phyloP scores from a whole-genome alignment of 2,888 invertebrate species.

The Dicyrtomina minuta region DNA sequence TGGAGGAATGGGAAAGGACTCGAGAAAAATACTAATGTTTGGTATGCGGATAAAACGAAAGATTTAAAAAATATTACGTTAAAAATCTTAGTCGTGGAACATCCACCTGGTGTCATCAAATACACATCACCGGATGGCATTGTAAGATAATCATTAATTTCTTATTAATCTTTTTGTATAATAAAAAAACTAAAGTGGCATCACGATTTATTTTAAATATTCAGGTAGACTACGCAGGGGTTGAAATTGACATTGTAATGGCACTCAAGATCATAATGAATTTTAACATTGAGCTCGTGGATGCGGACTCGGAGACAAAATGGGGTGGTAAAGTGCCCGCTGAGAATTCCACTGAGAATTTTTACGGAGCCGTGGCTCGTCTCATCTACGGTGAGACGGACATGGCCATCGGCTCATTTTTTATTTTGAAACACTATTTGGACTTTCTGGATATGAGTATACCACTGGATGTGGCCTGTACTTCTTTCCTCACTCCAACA shows the following conservation, averaged over 20 bases:
- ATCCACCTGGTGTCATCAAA: conserved; percentile 52
- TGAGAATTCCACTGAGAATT: conserved; percentile 28
- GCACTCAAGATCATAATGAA: conserved; percentile 50
- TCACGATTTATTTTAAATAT: not conserved
- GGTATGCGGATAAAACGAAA: conserved; percentile 47
- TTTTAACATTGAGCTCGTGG: conserved; percentile 48
- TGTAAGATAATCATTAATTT: conserved; percentile 19
- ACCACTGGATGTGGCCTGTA: conserved; percentile 52
- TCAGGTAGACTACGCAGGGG: conserved; percentile 45
- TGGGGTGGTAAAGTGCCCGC: conserved; percentile 33
- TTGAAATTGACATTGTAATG: conserved; percentile 50
- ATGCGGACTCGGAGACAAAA: conserved; percentile 43
- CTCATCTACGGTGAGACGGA: conserved; percentile 51
- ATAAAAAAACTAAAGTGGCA: not conserved
- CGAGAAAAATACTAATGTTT: conserved; percentile 34
- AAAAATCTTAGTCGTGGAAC: conserved; percentile 46
- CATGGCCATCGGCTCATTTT: conserved; percentile 51
- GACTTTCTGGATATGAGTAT: conserved; percentile 52
- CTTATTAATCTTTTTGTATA: too few species aligned
- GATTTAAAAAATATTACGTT: conserved; percentile 48
- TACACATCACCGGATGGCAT: conserved; percentile 37
- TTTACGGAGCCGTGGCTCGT: conserved; percentile 45
- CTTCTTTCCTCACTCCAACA: conserved; percentile 51
- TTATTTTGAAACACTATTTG: conserved; percentile 49
- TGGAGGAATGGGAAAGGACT: conserved; percentile 47